A percentile compares a stretch with the other conserved stretches of the same genome.
These are phyloP conservation scores for Morpho deidamia DNA, from an alignment of 2,888 invertebrate species.

Conservation along the genomic window DNA sequence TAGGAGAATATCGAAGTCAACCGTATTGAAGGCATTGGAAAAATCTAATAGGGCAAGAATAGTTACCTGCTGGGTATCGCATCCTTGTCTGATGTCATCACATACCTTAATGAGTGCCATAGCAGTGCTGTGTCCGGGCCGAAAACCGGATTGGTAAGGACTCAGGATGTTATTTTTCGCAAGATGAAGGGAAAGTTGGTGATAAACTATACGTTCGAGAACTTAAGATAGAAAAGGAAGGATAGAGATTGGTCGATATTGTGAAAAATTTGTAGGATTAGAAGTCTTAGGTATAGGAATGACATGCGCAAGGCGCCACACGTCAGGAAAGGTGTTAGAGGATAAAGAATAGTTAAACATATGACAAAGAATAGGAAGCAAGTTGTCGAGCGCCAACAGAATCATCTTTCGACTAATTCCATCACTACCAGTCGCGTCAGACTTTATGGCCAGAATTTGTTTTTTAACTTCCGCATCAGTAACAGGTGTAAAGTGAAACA, in stretches of 20 bases:
- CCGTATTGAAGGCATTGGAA: constrained; percentile 8
- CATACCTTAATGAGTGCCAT: constrained; percentile 6
- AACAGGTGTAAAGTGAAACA: too few relatives aligned
- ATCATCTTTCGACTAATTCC: too few relatives aligned
- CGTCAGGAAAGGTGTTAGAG: too few relatives aligned
- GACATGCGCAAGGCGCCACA: constrained; percentile 7
- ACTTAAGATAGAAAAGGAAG: constrained; percentile 15
- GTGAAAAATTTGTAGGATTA: too few relatives aligned
- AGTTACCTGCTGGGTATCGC: constrained; percentile 2
- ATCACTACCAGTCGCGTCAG: too few relatives aligned
- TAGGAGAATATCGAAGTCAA: constrained; percentile 4
- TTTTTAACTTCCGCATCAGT: too few relatives aligned
- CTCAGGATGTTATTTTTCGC: constrained; percentile 2
- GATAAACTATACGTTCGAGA: constrained; percentile 7
- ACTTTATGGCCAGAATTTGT: too few relatives aligned
- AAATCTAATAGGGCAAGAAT: constrained; percentile 7
- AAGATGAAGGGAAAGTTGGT: constrained; percentile 2
- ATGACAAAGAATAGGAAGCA: too few relatives aligned
- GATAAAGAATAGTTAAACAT: too few relatives aligned
- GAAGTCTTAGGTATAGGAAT: constrained; percentile 5
- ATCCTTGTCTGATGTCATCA: constrained; percentile 5
- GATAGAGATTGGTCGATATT: constrained; percentile 8
- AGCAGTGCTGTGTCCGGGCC: constrained; percentile 12
- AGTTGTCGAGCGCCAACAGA: too few relatives aligned
- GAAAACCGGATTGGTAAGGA: constrained; percentile 8